Evolutionary conservation across 2,797 vertebrate species (phyloP).

Genomic region (Choloepus didactylus): DNA sequence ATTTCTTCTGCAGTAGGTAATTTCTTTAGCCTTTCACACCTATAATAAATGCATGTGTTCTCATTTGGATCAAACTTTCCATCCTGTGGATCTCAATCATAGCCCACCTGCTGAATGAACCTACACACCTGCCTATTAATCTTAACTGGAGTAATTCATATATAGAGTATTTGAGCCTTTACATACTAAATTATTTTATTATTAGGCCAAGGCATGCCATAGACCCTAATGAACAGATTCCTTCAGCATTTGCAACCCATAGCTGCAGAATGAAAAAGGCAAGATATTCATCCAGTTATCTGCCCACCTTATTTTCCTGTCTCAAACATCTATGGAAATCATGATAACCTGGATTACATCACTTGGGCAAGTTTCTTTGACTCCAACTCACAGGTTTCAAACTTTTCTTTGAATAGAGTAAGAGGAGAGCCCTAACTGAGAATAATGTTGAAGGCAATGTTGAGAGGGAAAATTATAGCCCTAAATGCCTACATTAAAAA

Average conservation of each 20-base stretch:
- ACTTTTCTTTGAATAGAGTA: not conserved
- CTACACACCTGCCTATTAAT: not conserved
- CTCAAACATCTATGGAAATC: not conserved
- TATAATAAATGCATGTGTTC: not conserved
- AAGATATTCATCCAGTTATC: not conserved
- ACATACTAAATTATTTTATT: not conserved
- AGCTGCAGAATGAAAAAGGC: not conserved
- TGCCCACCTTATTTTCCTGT: not conserved
- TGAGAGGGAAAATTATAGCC: no score
- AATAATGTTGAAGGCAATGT: not conserved
- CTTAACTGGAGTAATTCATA: not conserved
- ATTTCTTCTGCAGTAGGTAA: constrained; percentile 69
- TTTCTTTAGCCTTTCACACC: constrained; percentile 21
- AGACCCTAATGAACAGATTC: not conserved
- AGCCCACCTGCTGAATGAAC: not conserved
- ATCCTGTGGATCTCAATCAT: not conserved
- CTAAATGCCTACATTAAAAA: no score
- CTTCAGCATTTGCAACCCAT: not conserved
- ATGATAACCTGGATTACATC: not conserved
- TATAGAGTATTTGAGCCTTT: not conserved
- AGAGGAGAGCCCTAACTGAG: not conserved
- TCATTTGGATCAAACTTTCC: not conserved
- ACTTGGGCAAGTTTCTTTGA: not conserved
- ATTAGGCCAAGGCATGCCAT: not conserved
- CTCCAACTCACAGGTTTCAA: not conserved